phyloP scores from a whole-genome alignment of 2,888 invertebrate species.

The Herminia tarsipennalis region DNA sequence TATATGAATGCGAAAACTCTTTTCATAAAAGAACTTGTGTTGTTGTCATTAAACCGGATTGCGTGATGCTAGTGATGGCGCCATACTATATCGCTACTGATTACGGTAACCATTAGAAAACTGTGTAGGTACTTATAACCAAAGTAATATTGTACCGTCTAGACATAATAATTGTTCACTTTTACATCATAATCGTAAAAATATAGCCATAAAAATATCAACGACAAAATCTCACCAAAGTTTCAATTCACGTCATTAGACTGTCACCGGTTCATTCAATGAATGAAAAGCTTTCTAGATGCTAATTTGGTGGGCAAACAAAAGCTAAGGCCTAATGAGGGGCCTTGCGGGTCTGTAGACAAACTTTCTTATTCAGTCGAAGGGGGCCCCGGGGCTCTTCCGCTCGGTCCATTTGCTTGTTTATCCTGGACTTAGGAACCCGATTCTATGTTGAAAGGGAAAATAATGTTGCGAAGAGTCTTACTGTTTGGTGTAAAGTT shows the following conservation, averaged over 20 bases:
- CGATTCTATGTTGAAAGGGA: conserved; percentile 47
- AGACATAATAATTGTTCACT: background rate
- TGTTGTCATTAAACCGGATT: no score
- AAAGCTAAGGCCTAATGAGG: conserved; percentile 81
- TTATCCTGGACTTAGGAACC: conserved; percentile 75
- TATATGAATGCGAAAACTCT: no score
- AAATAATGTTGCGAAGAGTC: conserved; percentile 53
- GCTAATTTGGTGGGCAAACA: conserved; percentile 83
- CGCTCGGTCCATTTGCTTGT: conserved; percentile 82
- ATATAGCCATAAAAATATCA: conserved; percentile 26
- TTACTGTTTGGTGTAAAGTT: conserved; percentile 49
- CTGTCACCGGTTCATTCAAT: conserved; percentile 58
- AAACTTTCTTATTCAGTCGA: conserved; percentile 78
- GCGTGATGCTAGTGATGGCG: no score
- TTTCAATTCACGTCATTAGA: conserved; percentile 71
- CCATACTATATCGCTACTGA: background rate
- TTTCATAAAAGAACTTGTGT: no score
- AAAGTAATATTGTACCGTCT: no score
- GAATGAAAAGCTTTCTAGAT: conserved; percentile 73
- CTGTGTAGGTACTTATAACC: no score
- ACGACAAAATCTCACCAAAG: conserved; percentile 50
- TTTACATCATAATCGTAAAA: conserved; percentile 8
- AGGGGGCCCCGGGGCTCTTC: conserved; percentile 72
- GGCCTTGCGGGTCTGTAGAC: conserved; percentile 68
- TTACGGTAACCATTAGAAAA: background rate